These are phyloP conservation scores for Capreolus pygargus DNA, from an alignment of 2,113 vertebrate genomes.

Conservation along the genomic window DNA sequence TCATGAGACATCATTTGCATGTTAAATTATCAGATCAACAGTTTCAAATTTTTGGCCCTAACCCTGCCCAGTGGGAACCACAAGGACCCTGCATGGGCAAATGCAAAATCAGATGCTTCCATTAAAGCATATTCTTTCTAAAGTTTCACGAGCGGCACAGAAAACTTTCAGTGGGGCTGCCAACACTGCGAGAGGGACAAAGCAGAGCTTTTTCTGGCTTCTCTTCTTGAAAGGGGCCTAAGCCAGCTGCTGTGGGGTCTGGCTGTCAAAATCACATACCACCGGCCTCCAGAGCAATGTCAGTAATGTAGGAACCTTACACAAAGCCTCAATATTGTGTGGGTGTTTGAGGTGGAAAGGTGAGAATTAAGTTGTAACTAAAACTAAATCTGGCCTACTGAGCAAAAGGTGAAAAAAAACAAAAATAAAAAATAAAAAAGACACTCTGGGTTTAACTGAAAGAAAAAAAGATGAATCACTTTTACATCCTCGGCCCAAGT, in stretches of 20 bases:
- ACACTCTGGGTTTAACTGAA: slow-evolving; percentile 30
- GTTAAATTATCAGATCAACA: background rate
- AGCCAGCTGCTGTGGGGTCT: background rate
- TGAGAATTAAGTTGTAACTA: slow-evolving; percentile 14
- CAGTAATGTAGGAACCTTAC: background rate
- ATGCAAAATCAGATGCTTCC: background rate
- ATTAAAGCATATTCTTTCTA: background rate
- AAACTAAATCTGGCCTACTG: slow-evolving; percentile 27
- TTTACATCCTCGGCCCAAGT: background rate
- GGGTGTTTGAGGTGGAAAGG: background rate
- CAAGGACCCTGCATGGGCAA: background rate
- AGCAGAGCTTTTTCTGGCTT: slow-evolving; percentile 12
- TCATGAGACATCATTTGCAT: background rate
- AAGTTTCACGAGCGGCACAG: background rate
- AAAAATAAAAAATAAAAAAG: background rate
- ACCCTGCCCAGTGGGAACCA: background rate
- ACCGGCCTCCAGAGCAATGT: background rate
- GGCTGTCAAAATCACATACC: background rate
- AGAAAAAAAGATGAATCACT: background rate
- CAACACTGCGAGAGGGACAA: background rate
- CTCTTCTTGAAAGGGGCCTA: background rate
- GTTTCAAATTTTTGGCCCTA: background rate
- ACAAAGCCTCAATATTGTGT: background rate
- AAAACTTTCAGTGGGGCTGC: background rate
- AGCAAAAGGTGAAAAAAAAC: background rate